Base-by-base conservation (phyloP, 1,140 invertebrate species). In the Idris sp. region DNA sequence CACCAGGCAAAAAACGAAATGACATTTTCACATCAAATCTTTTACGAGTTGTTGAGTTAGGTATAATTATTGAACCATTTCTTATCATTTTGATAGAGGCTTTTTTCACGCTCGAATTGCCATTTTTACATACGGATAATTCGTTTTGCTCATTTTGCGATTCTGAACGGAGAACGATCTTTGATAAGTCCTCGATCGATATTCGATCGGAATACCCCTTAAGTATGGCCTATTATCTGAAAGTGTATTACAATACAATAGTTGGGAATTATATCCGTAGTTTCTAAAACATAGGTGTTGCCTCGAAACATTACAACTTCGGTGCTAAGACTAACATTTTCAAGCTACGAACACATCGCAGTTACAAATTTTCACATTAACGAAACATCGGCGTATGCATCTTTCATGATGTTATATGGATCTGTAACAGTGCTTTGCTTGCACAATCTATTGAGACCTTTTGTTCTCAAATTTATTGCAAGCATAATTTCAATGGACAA, bases 201-300 rank as follows among this genome's bases (percentile, higher is more conserved):
- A 73, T 58, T 79, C 64, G 78, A 77, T 77, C 69, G 44, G 68
- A 44, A 77, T 65, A 78, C 65, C 74, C 78, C 75, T 56, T 76
- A 83, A 79, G 78, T 80, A 80, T 67, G 74, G 56, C 74, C 77
- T 77, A 84, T 83, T 83, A 82, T 78, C 67, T 59, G 54, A 72
- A 81, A 80, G 74, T 59, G 76, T 82, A 82, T 82, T 84, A 81
- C 79, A 83, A 83, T 82, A 81, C 81, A 83, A 83, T 83, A 72
- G 81, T 51, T 31, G 61, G 38, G n/a, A n/a, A n/a, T n/a, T 33
- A 49, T 53, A 62, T 59, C 40, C 38, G 51, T 54, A 54, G 53
- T 53, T 67, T 67, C 49, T 40, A 33, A 62, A 65, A 38, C 48
- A 53, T 56, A 56, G 30, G 40, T 26, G 16, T 56, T 59, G 40